These are phyloP conservation scores for Calliopsis andreniformis DNA, from an alignment of 1,140 invertebrate species.

Conservation along the genomic window DNA sequence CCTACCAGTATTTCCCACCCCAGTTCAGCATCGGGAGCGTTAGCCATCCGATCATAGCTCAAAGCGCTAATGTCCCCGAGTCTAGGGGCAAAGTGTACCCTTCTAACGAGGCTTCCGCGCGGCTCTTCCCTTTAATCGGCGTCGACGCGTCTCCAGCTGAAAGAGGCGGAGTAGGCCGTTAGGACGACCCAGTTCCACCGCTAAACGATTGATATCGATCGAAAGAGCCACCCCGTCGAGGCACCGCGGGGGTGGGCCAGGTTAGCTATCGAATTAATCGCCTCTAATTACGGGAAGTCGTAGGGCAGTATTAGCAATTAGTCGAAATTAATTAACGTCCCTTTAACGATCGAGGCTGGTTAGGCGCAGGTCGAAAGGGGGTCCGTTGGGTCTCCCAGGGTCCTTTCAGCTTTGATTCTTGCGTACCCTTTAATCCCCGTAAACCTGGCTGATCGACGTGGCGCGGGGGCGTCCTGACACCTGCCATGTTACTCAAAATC, in stretches of 20 bases:
- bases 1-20: too few species aligned
- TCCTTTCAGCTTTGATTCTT: conserved; percentile 15
- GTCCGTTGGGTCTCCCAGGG: not conserved
- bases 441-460: conserved; percentile 27
- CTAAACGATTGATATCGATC: conserved; percentile 59
- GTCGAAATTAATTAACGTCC: conserved; percentile 73
- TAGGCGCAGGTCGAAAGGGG: not conserved
- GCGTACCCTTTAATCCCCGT: conserved; percentile 31
- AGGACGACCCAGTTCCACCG: not conserved
- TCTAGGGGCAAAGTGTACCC: not conserved
- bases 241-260: too few species aligned
- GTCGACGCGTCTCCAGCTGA: conserved; percentile 39
- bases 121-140: conserved; percentile 54
- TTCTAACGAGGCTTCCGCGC: conserved; percentile 21
- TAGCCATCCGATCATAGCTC: too few species aligned
- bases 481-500: conserved; percentile 39
- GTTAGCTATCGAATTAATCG: conserved; percentile 72
- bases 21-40: too few species aligned
- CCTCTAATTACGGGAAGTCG: conserved; percentile 72
- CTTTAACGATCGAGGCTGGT: not conserved
- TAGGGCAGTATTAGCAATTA: conserved; percentile 69
- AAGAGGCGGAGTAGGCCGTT: conserved; percentile 30
- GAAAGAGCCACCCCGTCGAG: too few species aligned
- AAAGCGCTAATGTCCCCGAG: not conserved
- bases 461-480: not conserved